Evolutionary conservation across 2,888 invertebrate species (phyloP).

Genomic region (Stegophylla sp.): DNA sequence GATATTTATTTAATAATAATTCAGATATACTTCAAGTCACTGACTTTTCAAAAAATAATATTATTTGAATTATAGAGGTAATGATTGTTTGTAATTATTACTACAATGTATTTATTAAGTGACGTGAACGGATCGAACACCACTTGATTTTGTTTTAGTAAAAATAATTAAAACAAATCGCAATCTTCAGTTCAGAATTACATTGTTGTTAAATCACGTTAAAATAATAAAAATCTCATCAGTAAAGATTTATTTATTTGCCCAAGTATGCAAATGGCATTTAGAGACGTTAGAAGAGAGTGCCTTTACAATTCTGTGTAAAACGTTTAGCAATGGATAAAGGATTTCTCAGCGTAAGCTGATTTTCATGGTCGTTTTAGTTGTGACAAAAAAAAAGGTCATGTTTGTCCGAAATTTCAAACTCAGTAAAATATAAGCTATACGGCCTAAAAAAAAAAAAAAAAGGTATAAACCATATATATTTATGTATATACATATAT

Average conservation of each 20-base stretch:
- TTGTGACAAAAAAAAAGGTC: not conserved
- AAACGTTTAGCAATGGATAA: slow-evolving; percentile 3
- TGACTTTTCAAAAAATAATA: not conserved
- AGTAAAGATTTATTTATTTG: not conserved
- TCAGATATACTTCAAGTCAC: not conserved
- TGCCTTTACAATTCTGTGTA: not conserved
- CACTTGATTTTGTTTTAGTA: not conserved
- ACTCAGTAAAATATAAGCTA: slow-evolving; percentile 9
- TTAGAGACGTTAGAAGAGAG: slow-evolving; percentile 3
- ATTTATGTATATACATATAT: not conserved
- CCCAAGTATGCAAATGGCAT: slow-evolving; percentile 4
- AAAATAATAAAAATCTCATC: slow-evolving; percentile 10
- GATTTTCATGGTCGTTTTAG: slow-evolving; percentile 6
- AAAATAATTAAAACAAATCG: not conserved
- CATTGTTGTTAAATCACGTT: not conserved
- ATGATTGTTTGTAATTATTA: slow-evolving; percentile 15
- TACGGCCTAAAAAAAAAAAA: not conserved
- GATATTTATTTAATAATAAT: not conserved
- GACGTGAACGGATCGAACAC: not conserved
- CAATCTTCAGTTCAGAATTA: not conserved
- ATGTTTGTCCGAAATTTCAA: slow-evolving; percentile 6
- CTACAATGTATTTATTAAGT: not conserved
- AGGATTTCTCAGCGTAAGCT: slow-evolving; percentile 26
- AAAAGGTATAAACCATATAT: not conserved
- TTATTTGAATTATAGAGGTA: slow-evolving; percentile 1